Conservation (phyloP, 2,113 vertebrate genomes). For the Holacanthus passer region DNA sequence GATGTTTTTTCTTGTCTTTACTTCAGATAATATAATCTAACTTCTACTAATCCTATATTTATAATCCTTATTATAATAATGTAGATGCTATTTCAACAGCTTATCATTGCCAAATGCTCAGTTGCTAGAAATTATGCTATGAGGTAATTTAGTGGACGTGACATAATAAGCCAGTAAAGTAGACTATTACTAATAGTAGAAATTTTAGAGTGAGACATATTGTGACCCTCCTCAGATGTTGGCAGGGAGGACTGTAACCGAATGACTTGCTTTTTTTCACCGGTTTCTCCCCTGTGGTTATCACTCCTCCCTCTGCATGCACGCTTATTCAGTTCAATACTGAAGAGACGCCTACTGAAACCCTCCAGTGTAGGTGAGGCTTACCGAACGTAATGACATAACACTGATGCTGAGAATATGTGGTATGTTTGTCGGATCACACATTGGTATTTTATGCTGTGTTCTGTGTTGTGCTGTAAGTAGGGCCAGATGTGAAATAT, state of each 20-base stretch:
- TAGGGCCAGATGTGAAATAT: neutral
- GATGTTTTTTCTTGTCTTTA: neutral
- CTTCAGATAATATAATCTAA: neutral
- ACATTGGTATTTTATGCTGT: neutral
- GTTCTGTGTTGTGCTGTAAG: neutral
- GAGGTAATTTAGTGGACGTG: neutral
- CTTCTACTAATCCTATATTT: neutral
- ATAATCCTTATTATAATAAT: neutral
- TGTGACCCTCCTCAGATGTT: neutral
- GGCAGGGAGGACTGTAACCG: slow-evolving; percentile 11
- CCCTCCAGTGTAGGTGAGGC: neutral
- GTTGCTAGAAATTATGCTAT: neutral
- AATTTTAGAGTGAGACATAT: too few species aligned
- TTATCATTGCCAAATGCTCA: slow-evolving; percentile 5
- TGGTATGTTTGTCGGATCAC: neutral
- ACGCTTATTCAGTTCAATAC: neutral
- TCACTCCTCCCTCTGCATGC: neutral
- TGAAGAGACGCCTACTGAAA: neutral
- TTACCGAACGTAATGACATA: neutral
- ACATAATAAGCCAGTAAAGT: neutral
- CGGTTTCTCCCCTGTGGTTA: slow-evolving; percentile 21
- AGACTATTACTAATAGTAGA: too few species aligned
- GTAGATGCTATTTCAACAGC: neutral
- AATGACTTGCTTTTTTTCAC: slow-evolving; percentile 56
- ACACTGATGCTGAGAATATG: slow-evolving; percentile 1